phyloP scores from a whole-genome alignment of 2,797 vertebrate genomes.

The Tadarida brasiliensis region DNA sequence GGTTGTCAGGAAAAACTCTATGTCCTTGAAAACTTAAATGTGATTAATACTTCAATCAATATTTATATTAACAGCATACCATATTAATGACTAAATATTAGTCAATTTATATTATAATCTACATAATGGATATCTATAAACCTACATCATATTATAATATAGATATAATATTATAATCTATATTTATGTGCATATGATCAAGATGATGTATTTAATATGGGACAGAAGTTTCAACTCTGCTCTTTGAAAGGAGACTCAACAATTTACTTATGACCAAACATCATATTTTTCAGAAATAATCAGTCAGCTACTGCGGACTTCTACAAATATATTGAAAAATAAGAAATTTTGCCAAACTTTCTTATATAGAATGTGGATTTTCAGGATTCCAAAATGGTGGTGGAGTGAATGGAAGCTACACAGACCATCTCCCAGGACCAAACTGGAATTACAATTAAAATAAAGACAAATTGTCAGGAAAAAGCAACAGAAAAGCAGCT shows the following conservation, averaged over 20 bases:
- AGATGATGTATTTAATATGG: neutral
- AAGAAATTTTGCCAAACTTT: slow-evolving; percentile 62
- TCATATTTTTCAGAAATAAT: slow-evolving; percentile 52
- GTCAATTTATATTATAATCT: neutral
- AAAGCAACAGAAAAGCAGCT: no score
- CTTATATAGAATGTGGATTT: slow-evolving; percentile 61
- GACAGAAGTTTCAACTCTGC: neutral
- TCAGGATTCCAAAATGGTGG: no score
- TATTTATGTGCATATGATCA: neutral
- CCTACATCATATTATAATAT: neutral
- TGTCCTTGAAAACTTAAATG: neutral
- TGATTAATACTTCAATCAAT: neutral
- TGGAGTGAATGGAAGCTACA: no score
- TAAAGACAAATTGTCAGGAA: no score
- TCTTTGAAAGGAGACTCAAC: slow-evolving; percentile 5
- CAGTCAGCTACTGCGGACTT: slow-evolving; percentile 43
- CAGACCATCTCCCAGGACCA: no score
- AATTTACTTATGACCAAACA: neutral
- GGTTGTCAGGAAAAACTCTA: neutral
- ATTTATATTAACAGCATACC: neutral
- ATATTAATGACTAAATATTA: neutral
- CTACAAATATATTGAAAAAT: slow-evolving; percentile 60
- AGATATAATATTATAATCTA: neutral
- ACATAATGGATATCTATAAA: neutral
- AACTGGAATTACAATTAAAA: no score